Evolutionary conservation across 2,113 vertebrate genomes (phyloP), one percentile per base, ranked within the genome.

Genomic region (Tenrec ecaudatus): DNA sequence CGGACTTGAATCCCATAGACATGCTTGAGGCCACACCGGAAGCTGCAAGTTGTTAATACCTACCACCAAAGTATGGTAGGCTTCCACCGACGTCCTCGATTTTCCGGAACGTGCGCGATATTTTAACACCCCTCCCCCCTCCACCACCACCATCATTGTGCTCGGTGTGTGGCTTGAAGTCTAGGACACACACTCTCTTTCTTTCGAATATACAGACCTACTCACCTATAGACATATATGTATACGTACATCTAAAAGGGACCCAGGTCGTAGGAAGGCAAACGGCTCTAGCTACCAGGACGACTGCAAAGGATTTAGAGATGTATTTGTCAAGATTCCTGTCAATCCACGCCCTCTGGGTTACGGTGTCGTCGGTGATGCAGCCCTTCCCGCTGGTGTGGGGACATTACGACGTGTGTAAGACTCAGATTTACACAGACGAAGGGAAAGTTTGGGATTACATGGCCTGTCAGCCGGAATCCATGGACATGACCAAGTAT

Each of bases 401-500:
- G 99, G 99, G 99, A 95, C 99, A 99, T 97, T 99, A 99, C 66
- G 99, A 99, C 0, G 98, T 99, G 87, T 99, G 99, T 95, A 99
- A 99, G 97, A 99, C 99, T 93, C 99, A 99, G 97, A 98, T 99
- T 96, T 99, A 99, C 97, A 99, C 99, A 0, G 99, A 99, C 53
- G 77, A 99, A 96, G 99, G 99, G 91, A 98, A 99, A 90, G 98
- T 99, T 92, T 99, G 99, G 99, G 99, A 99, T 99, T 99, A 99
- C 98, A 99, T 99, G 99, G 99, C 99, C 94, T 99, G 99, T 97
- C 99, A 99, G 94, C 99, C 99, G 0, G 99, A 99, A 98, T 99
- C 99, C 62, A 99, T 98, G 57, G 99, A 99, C 97, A 99, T 99
- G 99, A 99, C 99, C 97, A 99, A 99, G 93, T 99, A 98, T n/a